A percentile compares a stretch with the other conserved stretches of the same genome.
Evolutionary conservation across 2,113 vertebrate species (phyloP).

Genomic region (Mirza zaza): DNA sequence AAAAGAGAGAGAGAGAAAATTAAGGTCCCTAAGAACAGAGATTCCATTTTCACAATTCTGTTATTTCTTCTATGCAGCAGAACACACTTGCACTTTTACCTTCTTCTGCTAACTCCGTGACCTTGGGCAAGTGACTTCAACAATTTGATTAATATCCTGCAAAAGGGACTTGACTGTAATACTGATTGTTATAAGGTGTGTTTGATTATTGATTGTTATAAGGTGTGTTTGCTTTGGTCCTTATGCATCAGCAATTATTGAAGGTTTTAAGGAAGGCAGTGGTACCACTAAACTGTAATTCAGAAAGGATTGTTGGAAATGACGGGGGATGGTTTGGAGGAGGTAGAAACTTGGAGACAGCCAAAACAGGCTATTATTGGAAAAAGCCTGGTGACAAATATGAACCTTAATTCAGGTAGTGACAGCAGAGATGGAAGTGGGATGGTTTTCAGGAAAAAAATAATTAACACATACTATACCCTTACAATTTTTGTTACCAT

Average conservation of each 20-base stretch:
- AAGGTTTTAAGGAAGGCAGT: slow-evolving; percentile 6
- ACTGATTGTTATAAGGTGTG: neutral
- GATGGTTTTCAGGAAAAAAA: neutral
- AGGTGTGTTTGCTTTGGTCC: neutral
- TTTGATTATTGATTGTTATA: too few species aligned
- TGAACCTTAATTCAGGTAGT: slow-evolving; percentile 16
- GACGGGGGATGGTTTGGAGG: neutral
- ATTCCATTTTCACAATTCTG: neutral
- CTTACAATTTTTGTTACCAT: neutral
- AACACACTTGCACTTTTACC: neutral
- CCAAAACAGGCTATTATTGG: neutral
- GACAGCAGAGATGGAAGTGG: neutral
- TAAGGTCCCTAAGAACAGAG: neutral
- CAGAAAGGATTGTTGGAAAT: neutral
- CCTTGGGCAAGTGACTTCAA: neutral
- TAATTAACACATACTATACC: neutral
- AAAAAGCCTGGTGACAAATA: neutral
- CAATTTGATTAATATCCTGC: neutral
- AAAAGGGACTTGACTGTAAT: neutral
- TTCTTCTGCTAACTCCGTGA: neutral
- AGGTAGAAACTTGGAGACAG: neutral
- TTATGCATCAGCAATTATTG: neutral
- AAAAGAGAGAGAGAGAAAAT: too few species aligned
- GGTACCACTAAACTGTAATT: slow-evolving; percentile 20
- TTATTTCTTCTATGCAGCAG: neutral